A percentile compares a stretch with the other conserved stretches of the same genome.
phyloP scores from a whole-genome alignment of 2,888 invertebrate genomes.

The Xestia xanthographa region DNA sequence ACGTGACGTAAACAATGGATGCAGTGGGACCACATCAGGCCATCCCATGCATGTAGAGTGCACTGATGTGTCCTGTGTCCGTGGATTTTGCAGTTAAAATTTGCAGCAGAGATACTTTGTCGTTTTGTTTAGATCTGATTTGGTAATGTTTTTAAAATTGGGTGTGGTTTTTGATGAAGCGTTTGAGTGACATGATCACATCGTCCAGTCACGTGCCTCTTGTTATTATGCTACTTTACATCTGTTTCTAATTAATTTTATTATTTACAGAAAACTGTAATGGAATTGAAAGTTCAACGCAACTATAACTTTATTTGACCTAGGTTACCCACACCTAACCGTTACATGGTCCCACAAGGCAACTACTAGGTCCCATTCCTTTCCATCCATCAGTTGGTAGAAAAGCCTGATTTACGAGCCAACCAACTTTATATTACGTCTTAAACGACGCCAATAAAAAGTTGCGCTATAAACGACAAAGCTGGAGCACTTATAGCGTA shows the following conservation, averaged over 20 bases:
- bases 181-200: conserved; percentile 21
- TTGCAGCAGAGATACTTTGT: conserved; percentile 8
- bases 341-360: conserved; percentile 64
- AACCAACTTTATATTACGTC: conserved; percentile 83
- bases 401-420: conserved; percentile 85
- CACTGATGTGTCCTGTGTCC: conserved; percentile 49
- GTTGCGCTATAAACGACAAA: conserved; percentile 81
- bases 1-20: conserved; percentile 60
- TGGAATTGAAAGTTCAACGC: not conserved
- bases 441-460: conserved; percentile 88
- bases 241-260: not conserved
- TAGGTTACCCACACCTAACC: conserved; percentile 18
- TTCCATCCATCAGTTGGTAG: conserved; percentile 72
- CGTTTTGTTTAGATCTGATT: conserved; percentile 13
- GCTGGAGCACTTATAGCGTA: conserved; percentile 75
- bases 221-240: not conserved
- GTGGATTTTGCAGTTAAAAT: conserved; percentile 40
- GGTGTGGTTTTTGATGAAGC: conserved; percentile 19
- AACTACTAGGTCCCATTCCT: conserved; percentile 63
- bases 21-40: conserved; percentile 58
- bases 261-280: no score
- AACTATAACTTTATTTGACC: conserved; percentile 4
- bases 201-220: not conserved
- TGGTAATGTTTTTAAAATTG: conserved; percentile 11
- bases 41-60: conserved; percentile 56